Base-by-base conservation (phyloP, 2,888 invertebrate genomes). In the Apamea epomidion region DNA sequence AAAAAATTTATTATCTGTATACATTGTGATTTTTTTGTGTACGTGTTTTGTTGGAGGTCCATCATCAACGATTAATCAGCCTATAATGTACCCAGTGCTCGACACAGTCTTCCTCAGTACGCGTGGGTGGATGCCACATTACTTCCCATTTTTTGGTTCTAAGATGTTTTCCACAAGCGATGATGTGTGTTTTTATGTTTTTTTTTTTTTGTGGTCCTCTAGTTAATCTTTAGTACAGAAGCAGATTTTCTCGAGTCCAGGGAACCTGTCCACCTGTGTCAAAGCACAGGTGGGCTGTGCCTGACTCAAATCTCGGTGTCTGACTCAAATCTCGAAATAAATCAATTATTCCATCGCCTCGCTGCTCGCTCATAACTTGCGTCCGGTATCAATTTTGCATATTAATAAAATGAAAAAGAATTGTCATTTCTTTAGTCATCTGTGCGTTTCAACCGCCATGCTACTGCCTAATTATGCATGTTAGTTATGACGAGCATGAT, bases 351-450 rank as follows among this genome's bases (percentile, higher is more conserved):
- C 42, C 29, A 32, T 8, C 18, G 16, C 29, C 16, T 58, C 83
- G 82, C 87, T 58, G 32, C 14, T 37, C 76, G 72, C 86, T 85
- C 32, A 78, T 76, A 14, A 80, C 86, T 88, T 90, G 51, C 45
- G 18, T 18, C 68, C 62, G 32, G 42, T 73, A 51, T 68, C 45
- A 78, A 79, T 85, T 88, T 90, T 87, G 84, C 87, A 88, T 88
- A 87, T 87, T 83, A 87, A 87, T 84, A 89, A 88, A 89, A 88
- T 82, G 84, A 87, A 90, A 90, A 80, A 86, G 70, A 68, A 81
- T 71, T 84, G 85, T 85, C 89, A 89, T 90, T 90, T 90, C 87
- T 90, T 90, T 88, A 87, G 85, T 88, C 87, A 87, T 90, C 82
- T 82, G 85, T 87, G 83, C 80, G 73, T 88, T 85, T 82, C 86